Evolutionary conservation across 2,113 vertebrate species (phyloP).

Genomic region (Furnarius figulus): DNA sequence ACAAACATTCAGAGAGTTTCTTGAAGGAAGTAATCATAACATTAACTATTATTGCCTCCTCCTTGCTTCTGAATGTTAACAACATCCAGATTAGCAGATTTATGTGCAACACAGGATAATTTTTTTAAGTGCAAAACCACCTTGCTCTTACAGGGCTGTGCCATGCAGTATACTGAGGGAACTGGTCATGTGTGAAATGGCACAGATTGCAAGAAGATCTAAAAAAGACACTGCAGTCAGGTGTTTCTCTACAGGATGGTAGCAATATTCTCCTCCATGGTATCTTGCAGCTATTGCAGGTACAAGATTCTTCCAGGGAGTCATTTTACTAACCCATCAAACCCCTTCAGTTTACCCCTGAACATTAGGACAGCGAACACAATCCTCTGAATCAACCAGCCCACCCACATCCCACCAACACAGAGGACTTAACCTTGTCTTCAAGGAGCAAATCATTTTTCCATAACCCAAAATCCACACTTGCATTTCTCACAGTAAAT

Average conservation of each 20-base stretch:
- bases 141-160: not conserved
- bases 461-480: accelerated
- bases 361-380: not conserved
- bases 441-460: not conserved
- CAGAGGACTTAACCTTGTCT: not conserved
- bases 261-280: not conserved
- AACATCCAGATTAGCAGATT: not conserved
- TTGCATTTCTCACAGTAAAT: not conserved
- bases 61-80: not conserved
- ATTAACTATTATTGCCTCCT: not conserved
- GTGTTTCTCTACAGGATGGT: not conserved
- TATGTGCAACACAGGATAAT: not conserved
- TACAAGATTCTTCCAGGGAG: not conserved
- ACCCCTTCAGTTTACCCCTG: not conserved
- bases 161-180: not conserved
- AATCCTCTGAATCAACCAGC: not conserved
- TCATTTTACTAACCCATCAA: not conserved
- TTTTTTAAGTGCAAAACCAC: not conserved
- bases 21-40: not conserved
- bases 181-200: not conserved
- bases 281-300: not conserved
- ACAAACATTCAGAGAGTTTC: not conserved
- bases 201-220: not conserved
- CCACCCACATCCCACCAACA: not conserved
- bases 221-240: not conserved